Evolutionary conservation across 1,140 invertebrate genomes (phyloP), one percentile per base, ranked within the genome.

Genomic region (Nylanderia fulva): DNA sequence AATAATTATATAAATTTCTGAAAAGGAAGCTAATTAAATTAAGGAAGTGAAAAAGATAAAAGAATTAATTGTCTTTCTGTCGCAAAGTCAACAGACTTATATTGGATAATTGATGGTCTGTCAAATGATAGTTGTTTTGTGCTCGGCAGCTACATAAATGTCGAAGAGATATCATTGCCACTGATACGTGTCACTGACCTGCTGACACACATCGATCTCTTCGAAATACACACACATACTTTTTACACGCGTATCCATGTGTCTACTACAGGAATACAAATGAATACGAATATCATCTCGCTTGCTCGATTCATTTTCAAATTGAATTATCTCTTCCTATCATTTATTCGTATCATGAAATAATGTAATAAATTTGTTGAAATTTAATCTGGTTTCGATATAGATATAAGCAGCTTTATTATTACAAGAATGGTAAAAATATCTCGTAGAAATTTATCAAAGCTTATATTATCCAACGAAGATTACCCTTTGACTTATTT

Each of bases 121-220:
- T 71, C 52, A 66, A 71, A 71, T 27, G 24, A 24, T 52, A 72
- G 52, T 45, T 33, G 66, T 82, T 71, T 71, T 72, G 52, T 7
- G 52, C 36, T 54, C 74, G 86, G 63, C 33, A 60, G 80, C 71
- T 87, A 48, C 45, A 48, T 48, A 89, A 89, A 85, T 83, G 90
- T 88, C 91, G 86, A 90, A 91, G 89, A 71, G 77, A 82, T 72
- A 88, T 92, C 91, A 86, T 83, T 80, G 80, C 86, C 60, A 76
- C 82, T 92, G 90, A 90, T 91, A 85, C 85, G 87, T 92, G 92
- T 91, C 91, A 89, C 86, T 90, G 91, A 92, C 92, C 92, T 83
- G 72, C 86, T 93, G 91, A 92, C 92, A 92, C 91, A 93, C 91
- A 92, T 92, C 85, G 75, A 86, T 87, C 86, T 84, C 84, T 52